Evolutionary conservation across 2,888 invertebrate genomes (phyloP).

Genomic region (Drosophila macrospina): DNA sequence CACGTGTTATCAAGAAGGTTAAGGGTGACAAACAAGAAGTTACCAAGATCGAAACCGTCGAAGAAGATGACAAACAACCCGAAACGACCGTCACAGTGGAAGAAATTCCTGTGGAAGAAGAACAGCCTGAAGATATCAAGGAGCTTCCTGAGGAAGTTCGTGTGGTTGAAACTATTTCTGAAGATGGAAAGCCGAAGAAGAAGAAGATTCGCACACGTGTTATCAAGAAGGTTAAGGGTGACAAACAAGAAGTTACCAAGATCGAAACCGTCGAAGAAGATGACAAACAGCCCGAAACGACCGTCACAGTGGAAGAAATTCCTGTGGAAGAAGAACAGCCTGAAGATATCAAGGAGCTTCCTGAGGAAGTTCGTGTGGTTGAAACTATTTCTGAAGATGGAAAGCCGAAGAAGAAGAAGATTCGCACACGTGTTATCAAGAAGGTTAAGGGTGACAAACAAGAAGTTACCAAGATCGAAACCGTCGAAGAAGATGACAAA

Average conservation of each 20-base stretch:
- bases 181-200: constrained; percentile 26
- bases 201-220: constrained; percentile 31
- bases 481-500: constrained; percentile 31
- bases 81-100: constrained; percentile 47
- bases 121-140: constrained; percentile 17
- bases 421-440: constrained; percentile 29
- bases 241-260: constrained; percentile 30
- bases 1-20: constrained; percentile 30
- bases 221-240: constrained; percentile 32
- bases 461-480: constrained; percentile 38
- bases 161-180: constrained; percentile 22
- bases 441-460: constrained; percentile 32
- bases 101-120: constrained; percentile 18
- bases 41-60: constrained; percentile 45
- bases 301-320: constrained; percentile 26
- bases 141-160: constrained; percentile 25
- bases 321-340: constrained; percentile 20
- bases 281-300: constrained; percentile 23
- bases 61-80: constrained; percentile 41
- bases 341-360: constrained; percentile 25
- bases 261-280: constrained; percentile 33
- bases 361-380: constrained; percentile 26
- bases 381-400: constrained; percentile 26
- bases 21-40: constrained; percentile 38
- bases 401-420: constrained; percentile 30